These are phyloP conservation scores for Luperina testacea DNA, from an alignment of 2,888 invertebrate species.

Conservation along the genomic window DNA sequence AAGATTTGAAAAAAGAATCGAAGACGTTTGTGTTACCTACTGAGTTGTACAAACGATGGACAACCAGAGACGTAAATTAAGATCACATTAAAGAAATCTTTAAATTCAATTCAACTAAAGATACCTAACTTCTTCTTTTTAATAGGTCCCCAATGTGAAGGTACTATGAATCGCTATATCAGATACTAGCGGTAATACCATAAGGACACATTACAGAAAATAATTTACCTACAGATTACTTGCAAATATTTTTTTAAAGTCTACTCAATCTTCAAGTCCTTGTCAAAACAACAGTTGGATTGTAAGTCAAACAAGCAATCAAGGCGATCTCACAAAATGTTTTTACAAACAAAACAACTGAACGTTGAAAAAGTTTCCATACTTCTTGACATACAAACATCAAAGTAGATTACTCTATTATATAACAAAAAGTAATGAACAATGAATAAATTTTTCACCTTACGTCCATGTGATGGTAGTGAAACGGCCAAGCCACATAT, in stretches of 20 bases:
- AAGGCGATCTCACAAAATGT: not conserved
- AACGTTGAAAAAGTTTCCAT: not conserved
- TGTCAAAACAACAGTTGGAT: constrained; percentile 3
- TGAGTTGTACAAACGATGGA: not conserved
- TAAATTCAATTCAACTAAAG: not conserved
- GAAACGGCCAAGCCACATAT: too few species aligned
- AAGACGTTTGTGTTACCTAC: too few species aligned
- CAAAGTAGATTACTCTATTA: not conserved
- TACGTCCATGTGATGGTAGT: too few species aligned
- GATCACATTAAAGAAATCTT: not conserved
- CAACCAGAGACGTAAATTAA: not conserved
- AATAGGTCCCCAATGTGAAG: not conserved
- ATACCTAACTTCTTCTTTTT: too few species aligned
- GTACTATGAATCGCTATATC: not conserved
- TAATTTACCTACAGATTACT: not conserved
- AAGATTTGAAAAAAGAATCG: too few species aligned
- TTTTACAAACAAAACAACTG: constrained; percentile 6
- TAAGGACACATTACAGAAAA: not conserved
- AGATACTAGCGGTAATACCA: not conserved
- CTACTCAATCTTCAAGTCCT: not conserved
- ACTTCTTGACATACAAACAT: not conserved
- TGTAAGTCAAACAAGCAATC: constrained; percentile 12
- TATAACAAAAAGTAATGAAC: too few species aligned
- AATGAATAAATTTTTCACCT: too few species aligned
- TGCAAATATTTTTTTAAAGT: not conserved